Evolutionary conservation across 2,888 invertebrate genomes (phyloP).

Genomic region (Lymantria dispar): DNA sequence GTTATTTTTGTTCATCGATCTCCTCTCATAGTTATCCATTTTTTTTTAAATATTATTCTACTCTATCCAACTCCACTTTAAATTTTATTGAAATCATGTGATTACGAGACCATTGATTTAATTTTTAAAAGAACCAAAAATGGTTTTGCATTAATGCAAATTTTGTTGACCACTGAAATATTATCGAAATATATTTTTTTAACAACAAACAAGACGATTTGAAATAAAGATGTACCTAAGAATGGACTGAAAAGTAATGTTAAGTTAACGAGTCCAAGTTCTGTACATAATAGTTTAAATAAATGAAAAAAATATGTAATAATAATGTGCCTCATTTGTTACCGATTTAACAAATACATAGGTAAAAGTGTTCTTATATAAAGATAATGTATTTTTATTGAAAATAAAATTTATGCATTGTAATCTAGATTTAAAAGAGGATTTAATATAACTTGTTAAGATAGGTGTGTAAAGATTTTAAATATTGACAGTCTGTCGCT

Average conservation of each 20-base stretch:
- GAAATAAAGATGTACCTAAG: constrained; percentile 51
- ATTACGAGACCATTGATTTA: constrained; percentile 77
- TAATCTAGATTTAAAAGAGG: constrained; percentile 76
- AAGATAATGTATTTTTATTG: constrained; percentile 77
- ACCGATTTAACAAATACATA: constrained; percentile 72
- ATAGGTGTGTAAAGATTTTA: constrained; percentile 65
- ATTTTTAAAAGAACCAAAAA: constrained; percentile 62
- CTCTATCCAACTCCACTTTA: constrained; percentile 39
- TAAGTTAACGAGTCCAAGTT: constrained; percentile 50
- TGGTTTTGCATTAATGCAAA: constrained; percentile 52
- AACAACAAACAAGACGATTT: constrained; percentile 35
- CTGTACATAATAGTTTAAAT: constrained; percentile 42
- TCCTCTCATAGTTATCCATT: constrained; percentile 35
- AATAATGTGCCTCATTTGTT: constrained; percentile 79
- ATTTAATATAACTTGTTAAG: constrained; percentile 81
- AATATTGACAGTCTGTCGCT: constrained; percentile 49
- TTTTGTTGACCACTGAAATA: constrained; percentile 57
- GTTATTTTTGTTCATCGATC: constrained; percentile 32
- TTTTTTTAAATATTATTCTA: constrained; percentile 24
- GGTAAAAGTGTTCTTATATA: constrained; percentile 75
- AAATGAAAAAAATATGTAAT: constrained; percentile 46
- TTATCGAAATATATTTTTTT: constrained; percentile 30
- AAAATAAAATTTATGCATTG: constrained; percentile 74
- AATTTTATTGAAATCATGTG: constrained; percentile 55
- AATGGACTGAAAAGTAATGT: constrained; percentile 58